phyloP scores from a whole-genome alignment of 2,888 invertebrate genomes.

The Acanthosoma haemorrhoidale region DNA sequence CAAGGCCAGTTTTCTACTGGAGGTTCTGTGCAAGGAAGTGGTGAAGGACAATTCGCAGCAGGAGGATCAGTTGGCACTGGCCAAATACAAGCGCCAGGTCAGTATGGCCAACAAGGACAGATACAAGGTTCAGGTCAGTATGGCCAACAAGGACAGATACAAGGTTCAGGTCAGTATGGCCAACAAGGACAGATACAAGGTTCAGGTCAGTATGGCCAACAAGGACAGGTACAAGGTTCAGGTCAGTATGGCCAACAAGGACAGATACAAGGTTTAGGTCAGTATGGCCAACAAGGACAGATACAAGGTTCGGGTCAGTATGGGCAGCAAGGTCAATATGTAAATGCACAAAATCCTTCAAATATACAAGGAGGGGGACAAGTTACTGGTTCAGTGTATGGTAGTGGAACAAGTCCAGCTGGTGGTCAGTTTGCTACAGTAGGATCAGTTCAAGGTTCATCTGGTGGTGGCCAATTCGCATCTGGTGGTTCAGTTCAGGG shows the following conservation, averaged over 20 bases:
- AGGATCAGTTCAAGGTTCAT: constrained; percentile 32
- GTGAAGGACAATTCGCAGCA: constrained; percentile 12
- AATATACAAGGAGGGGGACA: neutral
- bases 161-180: neutral
- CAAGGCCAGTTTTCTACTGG: constrained; percentile 32
- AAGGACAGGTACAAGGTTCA: constrained; percentile 33
- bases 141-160: neutral
- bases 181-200: neutral
- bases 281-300: neutral
- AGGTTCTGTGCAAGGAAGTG: constrained; percentile 26
- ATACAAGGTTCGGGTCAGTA: neutral
- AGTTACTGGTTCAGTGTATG: neutral
- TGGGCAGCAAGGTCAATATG: neutral
- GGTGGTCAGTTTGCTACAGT: constrained; percentile 28
- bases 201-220: constrained; percentile 18
- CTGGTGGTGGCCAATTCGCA: constrained; percentile 31
- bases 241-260: constrained; percentile 31
- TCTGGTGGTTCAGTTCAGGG: constrained; percentile 28
- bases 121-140: neutral
- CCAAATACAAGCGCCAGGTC: no score
- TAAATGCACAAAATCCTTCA: neutral
- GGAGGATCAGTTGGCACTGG: constrained; percentile 6
- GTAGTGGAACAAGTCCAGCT: neutral
- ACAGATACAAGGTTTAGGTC: constrained; percentile 22
- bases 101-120: neutral